Base-by-base conservation (phyloP, 1,140 invertebrate genomes). In the Aphaenogaster ashmeadi region DNA sequence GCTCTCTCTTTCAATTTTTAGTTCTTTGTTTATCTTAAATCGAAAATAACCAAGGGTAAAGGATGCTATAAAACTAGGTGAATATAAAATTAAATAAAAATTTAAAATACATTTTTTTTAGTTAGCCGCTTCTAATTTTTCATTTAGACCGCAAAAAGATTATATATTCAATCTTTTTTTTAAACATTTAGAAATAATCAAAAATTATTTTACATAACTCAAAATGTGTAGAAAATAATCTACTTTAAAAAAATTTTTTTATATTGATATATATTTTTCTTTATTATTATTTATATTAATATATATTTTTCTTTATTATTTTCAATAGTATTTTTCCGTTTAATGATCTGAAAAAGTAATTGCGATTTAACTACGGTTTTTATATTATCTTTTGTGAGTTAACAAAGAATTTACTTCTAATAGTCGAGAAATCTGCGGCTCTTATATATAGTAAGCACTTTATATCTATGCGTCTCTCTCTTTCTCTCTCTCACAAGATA, bases 341-440 rank as follows among this genome's bases (percentile, higher is more conserved):
- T 67, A 44, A 67, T 38, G 11, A 67, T 44, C 36, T 36, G 3
- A 75, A 56, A 38, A 75, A 41, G 9, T n/a, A 56, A 56, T 56
- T 52, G 8, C 33, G 15, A 36, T 75, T 13, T 38, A 54, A 54
- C 18, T 58, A 41, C 5, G 8, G 13, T 77, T 77, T 77, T 27
- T 41, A 18, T 58, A 27, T 41, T 60, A 8, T 9, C 13, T 77
- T 60, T 60, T 0, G 54, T 9, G n/a, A 41, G 1, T 44, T 41
- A 33, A 18, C 11, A 21, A 60, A 60, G 38, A 77, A 77, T 60
- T 60, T 44, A 44, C n/a, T 77, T 44, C 8, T 60, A 77, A 44
- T 75, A 75, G 13, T 41, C 1, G 38, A 58, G 5, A 58, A 27
- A 58, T 13, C 0, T 74, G 27, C 27, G 50, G 33, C 47, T 41